Base-by-base conservation (phyloP, 2,888 invertebrate species). In the Capitulum mitella region DNA sequence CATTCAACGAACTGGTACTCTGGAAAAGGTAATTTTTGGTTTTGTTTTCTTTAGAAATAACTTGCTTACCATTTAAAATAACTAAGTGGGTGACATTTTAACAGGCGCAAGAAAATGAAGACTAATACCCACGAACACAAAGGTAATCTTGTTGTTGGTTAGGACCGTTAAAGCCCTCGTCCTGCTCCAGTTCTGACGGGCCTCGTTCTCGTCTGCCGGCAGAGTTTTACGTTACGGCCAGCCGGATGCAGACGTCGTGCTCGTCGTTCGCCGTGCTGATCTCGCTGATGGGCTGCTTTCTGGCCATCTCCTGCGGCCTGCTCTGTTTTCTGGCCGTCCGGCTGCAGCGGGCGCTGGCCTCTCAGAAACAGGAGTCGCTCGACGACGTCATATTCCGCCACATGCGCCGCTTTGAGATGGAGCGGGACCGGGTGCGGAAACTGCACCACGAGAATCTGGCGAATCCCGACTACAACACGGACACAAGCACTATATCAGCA, bases 391-490 rank as follows among this genome's bases (percentile, higher is more conserved):
- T 70, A 22, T 37, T 29, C 26, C 70, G 70, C 0, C 70, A 70
- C 40, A 70, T 70, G 40, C 70, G 70, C 37, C 70, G 37, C 22
- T 37, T 70, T 8, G 70, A 70, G 29, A 22, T 26, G 70, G 70
- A 70, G 70, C 70, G 70, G 26, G 70, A 70, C 3, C 70, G 70
- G 0, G 70, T 70, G 37, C 70, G 70, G 26, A 29, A 70, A 10
- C 70, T 70, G 70, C 70, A 70, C 40, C 29, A 70, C 70, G 70
- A 70, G 37, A 70, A 70, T 40, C 26, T 70, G 37, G 26, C 10
- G 48, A 77, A 51, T 51, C 51, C 51, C 14, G 77, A 51, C 29
- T 77, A 51, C 77, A n/a, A 37, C 40, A 77, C 77, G n/a, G 77
- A 48, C 77, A 37, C 77, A 10, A 77, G 54, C 77, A 37, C 77